Conservation (phyloP, 2,888 invertebrate species). For the Temnothorax ravouxi region DNA sequence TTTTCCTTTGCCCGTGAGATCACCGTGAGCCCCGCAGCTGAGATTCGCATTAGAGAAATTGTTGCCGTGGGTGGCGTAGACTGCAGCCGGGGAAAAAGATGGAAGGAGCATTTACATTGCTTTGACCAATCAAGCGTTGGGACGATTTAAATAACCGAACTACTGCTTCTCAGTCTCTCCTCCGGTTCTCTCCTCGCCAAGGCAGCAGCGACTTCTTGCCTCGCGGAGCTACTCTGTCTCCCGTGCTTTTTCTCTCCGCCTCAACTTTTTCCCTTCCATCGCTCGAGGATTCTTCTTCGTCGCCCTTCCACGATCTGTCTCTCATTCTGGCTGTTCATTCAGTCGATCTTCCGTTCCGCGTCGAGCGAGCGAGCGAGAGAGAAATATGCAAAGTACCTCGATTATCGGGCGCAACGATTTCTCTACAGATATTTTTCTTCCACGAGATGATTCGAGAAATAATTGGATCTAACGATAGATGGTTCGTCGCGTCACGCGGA, state of each 20-base stretch:
- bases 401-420: slow-evolving; percentile 69
- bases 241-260: neutral
- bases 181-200: slow-evolving; percentile 54
- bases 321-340: slow-evolving; percentile 19
- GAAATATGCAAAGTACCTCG: slow-evolving; percentile 70
- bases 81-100: slow-evolving; percentile 41
- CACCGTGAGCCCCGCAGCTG: slow-evolving; percentile 72
- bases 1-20: slow-evolving; percentile 65
- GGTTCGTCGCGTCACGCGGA: slow-evolving; percentile 31
- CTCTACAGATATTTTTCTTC: slow-evolving; percentile 66
- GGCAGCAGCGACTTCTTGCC: slow-evolving; percentile 65
- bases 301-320: slow-evolving; percentile 29
- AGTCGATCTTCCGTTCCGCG: slow-evolving; percentile 14
- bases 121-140: slow-evolving; percentile 76
- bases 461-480: slow-evolving; percentile 71
- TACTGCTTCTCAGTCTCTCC: slow-evolving; percentile 51
- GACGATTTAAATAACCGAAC: slow-evolving; percentile 77
- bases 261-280: neutral
- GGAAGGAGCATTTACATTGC: slow-evolving; percentile 74
- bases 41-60: slow-evolving; percentile 77
- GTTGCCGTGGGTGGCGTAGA: slow-evolving; percentile 69
- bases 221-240: slow-evolving; percentile 14
- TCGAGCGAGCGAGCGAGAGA: neutral
- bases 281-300: slow-evolving; percentile 29
- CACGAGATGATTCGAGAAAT: slow-evolving; percentile 41